Evolutionary conservation across 23 tunicate species (phyloP).

Genomic region (Halocynthia aurantium): DNA sequence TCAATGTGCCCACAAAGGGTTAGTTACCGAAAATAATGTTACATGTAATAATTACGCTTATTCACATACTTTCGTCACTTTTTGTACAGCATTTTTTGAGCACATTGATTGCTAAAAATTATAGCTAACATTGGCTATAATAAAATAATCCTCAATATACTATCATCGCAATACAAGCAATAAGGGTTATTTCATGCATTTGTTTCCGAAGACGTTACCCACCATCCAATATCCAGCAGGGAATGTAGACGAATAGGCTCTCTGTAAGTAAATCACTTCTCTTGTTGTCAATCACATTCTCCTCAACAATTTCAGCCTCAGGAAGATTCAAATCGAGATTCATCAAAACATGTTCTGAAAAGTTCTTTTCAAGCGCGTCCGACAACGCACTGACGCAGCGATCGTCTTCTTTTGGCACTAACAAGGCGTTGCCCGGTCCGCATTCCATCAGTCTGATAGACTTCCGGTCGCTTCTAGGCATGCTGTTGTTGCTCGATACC

Average conservation of each 20-base stretch:
- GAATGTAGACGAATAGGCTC: neutral
- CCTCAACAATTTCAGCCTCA: neutral
- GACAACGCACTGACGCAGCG: slow-evolving; percentile 6
- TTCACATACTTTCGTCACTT: no score
- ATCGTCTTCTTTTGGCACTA: neutral
- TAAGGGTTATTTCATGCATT: no score
- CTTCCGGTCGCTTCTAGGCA: neutral
- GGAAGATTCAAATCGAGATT: slow-evolving; percentile 5
- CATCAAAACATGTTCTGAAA: slow-evolving; percentile 18
- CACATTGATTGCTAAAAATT: neutral
- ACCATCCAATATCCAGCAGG: slow-evolving; percentile 17
- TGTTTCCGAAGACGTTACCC: neutral
- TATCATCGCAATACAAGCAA: neutral
- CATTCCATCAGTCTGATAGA: neutral
- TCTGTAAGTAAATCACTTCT: neutral
- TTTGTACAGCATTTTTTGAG: no score
- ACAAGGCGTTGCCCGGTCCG: no score
- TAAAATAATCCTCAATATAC: neutral
- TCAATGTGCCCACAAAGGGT: no score
- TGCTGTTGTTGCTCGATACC: neutral
- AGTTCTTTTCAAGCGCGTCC: slow-evolving; percentile 6
- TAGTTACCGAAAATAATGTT: no score
- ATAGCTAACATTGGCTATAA: neutral
- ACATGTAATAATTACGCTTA: no score
- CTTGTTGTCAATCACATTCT: neutral